Conservation (phyloP, 1,140 invertebrate species). For the Hyphantria cunea region DNA sequence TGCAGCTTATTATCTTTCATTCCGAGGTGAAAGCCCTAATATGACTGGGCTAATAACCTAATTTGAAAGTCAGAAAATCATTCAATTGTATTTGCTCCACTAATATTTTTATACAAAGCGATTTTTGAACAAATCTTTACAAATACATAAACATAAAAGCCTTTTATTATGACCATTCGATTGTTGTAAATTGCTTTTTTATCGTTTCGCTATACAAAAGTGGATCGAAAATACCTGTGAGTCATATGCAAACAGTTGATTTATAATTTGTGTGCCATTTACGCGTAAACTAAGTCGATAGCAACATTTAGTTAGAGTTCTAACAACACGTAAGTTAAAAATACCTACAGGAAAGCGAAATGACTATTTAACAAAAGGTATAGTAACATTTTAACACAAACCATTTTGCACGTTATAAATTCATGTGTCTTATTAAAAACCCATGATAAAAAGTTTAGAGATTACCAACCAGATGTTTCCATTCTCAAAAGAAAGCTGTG, state of each 20-base stretch:
- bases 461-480: too few relatives aligned
- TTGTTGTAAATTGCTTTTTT: conserved; percentile 16
- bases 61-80: neutral
- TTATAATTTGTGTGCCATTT: conserved; percentile 1
- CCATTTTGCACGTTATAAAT: too few relatives aligned
- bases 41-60: neutral
- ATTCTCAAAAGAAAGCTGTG: too few relatives aligned
- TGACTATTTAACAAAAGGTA: too few relatives aligned
- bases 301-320: neutral
- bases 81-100: conserved; percentile 7
- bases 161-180: neutral
- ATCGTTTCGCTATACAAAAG: conserved; percentile 2
- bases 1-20: too few relatives aligned
- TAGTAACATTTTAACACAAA: too few relatives aligned
- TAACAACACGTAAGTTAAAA: too few relatives aligned
- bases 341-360: too few relatives aligned
- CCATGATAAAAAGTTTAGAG: too few relatives aligned
- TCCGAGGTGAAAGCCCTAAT: too few relatives aligned
- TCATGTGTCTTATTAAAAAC: too few relatives aligned
- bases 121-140: neutral
- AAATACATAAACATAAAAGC: conserved; percentile 5
- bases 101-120: conserved; percentile 7
- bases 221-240: conserved; percentile 4
- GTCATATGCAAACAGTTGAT: conserved; percentile 8
- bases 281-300: too few relatives aligned